Evolutionary conservation across 2,113 vertebrate genomes (phyloP), one percentile per base, ranked within the genome.

Genomic region (Cnemophilus loriae): DNA sequence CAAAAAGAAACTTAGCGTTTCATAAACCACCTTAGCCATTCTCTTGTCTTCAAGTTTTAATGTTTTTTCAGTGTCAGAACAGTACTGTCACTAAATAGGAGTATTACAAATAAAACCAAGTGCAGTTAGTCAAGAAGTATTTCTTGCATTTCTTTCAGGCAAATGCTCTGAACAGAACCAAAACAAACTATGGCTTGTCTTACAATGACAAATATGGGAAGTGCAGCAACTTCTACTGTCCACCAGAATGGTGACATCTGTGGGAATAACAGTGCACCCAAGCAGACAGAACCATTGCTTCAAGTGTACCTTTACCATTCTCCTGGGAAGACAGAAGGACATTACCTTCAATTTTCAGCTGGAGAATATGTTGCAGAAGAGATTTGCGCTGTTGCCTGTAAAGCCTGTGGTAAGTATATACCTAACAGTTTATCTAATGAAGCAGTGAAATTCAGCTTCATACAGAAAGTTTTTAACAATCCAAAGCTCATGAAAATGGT

Each of bases 301-400:
- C 98, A 97, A 41, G 97, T 99, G 77, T 98, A 98, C 85, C 98
- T 99, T 64, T 99, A 99, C 97, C 96, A 98, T 92, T 98, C 93
- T 59, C 89, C 93, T 65, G 98, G 94, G 49, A 98, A 93, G 88
- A 71, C 74, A n/a, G 98, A 96, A 55, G 94, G 91, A 67, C 96
- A 97, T 55, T 95, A 93, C 35, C 97, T 99, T 71, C 97, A 94
- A 1, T 99, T 98, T 97, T 98, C 98, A 75, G 47, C 97, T 39
- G 99, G 99, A 68, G 98, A 99, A 27, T 99, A 99, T 44, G 94
- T 99, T 61, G 98, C 98, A 17, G 99, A 99, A 97, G 99, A 99
- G 71, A 98, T 99, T 74, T 99, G 99, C 55, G 74, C 99, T 87
- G 95, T 95, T 81, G 99, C 99, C 74, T 99, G 99, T 81, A 99